Percentiles rank a stretch among this genome's conserved stretches.
phyloP scores from a whole-genome alignment of 2,888 invertebrate genomes.

The Melipona bicolor region DNA sequence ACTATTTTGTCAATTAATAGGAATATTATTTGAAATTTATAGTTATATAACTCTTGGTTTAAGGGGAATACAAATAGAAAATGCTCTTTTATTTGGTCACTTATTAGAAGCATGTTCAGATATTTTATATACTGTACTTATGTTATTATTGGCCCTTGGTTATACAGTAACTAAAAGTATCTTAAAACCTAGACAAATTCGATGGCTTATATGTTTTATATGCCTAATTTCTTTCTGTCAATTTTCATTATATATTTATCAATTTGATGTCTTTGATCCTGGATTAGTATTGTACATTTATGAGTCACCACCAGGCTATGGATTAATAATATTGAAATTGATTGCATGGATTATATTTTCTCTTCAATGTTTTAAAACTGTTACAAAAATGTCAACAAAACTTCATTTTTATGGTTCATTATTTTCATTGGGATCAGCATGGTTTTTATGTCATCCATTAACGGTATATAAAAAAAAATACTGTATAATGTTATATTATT shows the following conservation, averaged over 20 bases:
- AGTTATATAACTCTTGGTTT: slow-evolving; percentile 92
- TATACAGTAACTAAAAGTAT: slow-evolving; percentile 95
- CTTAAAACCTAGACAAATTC: slow-evolving; percentile 89
- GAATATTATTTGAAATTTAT: slow-evolving; percentile 89
- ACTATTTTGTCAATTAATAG: slow-evolving; percentile 89
- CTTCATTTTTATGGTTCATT: slow-evolving; percentile 78
- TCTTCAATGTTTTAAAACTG: slow-evolving; percentile 83
- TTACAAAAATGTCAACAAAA: slow-evolving; percentile 73
- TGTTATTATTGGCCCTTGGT: slow-evolving; percentile 94
- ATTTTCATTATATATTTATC: slow-evolving; percentile 91
- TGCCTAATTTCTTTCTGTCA: slow-evolving; percentile 90
- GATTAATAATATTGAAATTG: slow-evolving; percentile 90
- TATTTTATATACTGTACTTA: slow-evolving; percentile 90
- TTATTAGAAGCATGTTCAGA: slow-evolving; percentile 90
- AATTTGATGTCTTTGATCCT: slow-evolving; percentile 94
- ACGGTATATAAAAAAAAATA: slow-evolving; percentile 69
- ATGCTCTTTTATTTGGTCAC: slow-evolving; percentile 86
- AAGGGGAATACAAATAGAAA: slow-evolving; percentile 88
- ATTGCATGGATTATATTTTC: slow-evolving; percentile 93
- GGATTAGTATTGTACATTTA: slow-evolving; percentile 95
- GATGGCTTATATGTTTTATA: slow-evolving; percentile 93
- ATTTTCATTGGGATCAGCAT: slow-evolving; percentile 78
- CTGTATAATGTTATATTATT: neutral
- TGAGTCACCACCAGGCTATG: slow-evolving; percentile 95
- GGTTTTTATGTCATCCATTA: slow-evolving; percentile 80